Evolutionary conservation across 2,888 invertebrate genomes (phyloP).

Genomic region (Drosophila subsilvestris): DNA sequence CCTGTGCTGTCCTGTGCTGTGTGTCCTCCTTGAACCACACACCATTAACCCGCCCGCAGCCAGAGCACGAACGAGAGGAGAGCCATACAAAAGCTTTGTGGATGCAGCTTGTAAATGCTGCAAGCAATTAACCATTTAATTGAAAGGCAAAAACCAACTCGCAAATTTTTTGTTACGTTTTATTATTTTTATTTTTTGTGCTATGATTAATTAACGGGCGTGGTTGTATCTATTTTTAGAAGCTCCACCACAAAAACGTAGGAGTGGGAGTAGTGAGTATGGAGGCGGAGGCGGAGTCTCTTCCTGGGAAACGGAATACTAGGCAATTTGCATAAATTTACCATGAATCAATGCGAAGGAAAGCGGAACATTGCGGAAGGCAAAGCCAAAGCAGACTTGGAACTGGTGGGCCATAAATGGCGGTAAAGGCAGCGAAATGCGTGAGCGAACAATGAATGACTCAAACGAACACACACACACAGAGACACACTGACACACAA

Average conservation of each 20-base stretch:
- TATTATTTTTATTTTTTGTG: conserved; percentile 14
- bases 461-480: conserved; percentile 21
- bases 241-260: not conserved
- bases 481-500: conserved; percentile 9
- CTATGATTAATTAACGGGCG: conserved; percentile 12
- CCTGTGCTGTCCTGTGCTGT: too few relatives aligned
- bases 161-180: not conserved
- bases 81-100: not conserved
- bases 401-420: conserved; percentile 32
- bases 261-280: not conserved
- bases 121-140: conserved; percentile 65
- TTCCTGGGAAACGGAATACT: conserved; percentile 43
- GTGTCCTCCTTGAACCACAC: not conserved
- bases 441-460: conserved; percentile 47
- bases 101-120: conserved; percentile 33
- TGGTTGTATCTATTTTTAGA: conserved; percentile 55
- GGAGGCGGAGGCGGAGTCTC: conserved; percentile 23
- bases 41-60: not conserved
- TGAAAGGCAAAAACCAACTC: conserved; percentile 41
- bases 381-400: conserved; percentile 9
- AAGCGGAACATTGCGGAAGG: conserved; percentile 11
- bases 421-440: conserved; percentile 32
- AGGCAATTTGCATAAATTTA: conserved; percentile 74
- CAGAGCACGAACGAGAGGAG: not conserved
- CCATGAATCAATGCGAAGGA: conserved; percentile 60